Conservation (phyloP, 2,797 vertebrate genomes). For the Mycteria americana region DNA sequence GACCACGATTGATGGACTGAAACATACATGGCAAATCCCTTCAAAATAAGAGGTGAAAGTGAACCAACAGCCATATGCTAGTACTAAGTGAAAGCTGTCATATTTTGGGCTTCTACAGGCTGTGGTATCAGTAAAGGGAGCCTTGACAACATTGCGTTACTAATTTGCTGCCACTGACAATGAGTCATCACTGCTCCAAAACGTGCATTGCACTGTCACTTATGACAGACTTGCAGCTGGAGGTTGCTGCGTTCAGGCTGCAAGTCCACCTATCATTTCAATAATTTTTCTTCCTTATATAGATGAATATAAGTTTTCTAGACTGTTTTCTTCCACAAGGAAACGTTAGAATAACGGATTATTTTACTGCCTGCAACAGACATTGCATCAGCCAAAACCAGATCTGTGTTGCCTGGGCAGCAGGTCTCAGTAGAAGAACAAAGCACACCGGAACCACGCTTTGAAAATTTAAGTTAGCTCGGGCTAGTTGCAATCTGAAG, state of each 20-base stretch:
- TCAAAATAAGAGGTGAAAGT: background rate
- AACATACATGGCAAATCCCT: background rate
- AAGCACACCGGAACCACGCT: background rate
- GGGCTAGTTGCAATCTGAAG: background rate
- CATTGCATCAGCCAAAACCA: background rate
- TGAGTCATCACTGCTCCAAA: background rate
- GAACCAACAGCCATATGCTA: constrained; percentile 30
- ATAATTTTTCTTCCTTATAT: background rate
- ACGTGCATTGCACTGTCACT: background rate
- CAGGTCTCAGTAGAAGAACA: background rate
- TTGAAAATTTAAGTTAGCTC: no score
- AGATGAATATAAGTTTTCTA: background rate
- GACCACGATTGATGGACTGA: background rate
- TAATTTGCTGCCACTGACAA: background rate
- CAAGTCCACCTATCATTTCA: background rate
- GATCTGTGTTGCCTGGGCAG: background rate
- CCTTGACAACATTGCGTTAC: background rate
- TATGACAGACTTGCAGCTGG: background rate
- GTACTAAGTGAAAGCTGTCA: background rate
- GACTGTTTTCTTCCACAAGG: background rate
- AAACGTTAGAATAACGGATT: background rate
- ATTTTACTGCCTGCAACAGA: background rate
- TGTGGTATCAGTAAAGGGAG: background rate
- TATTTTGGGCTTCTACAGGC: background rate
- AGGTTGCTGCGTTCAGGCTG: background rate